These are phyloP conservation scores for Drosophila testacea DNA, from an alignment of 2,888 invertebrate genomes.

Conservation along the genomic window DNA sequence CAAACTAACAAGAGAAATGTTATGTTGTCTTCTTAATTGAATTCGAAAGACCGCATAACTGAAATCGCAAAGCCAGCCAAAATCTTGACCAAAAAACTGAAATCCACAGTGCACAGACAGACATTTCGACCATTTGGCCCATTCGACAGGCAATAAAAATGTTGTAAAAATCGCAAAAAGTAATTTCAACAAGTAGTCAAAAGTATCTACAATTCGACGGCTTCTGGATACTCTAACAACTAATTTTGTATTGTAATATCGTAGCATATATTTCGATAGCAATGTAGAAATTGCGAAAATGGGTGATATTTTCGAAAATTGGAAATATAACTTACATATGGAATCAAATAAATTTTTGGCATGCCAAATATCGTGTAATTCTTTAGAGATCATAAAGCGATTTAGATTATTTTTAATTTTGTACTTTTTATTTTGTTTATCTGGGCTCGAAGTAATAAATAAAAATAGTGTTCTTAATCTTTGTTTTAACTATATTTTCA, in stretches of 20 bases:
- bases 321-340: too few species aligned
- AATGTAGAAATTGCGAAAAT: too few species aligned
- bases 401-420: too few species aligned
- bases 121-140: conserved; percentile 37
- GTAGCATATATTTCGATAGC: too few species aligned
- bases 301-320: too few species aligned
- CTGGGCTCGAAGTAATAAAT: too few species aligned
- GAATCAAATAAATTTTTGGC: too few species aligned
- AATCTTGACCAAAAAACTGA: conserved; percentile 64
- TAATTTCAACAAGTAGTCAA: conserved; percentile 54
- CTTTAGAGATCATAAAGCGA: too few species aligned
- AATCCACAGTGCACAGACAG: conserved; percentile 36
- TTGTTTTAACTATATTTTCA: too few species aligned
- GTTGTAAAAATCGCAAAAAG: conserved; percentile 67
- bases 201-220: neutral
- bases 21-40: conserved; percentile 79
- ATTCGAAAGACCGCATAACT: conserved; percentile 77
- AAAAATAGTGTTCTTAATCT: too few species aligned
- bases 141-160: conserved; percentile 80
- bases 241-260: neutral
- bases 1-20: conserved; percentile 59
- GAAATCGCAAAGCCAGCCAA: conserved; percentile 76
- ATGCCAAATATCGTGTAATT: too few species aligned
- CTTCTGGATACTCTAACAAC: conserved; percentile 23
- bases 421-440: too few species aligned